Conservation (phyloP, 2,113 vertebrate genomes). For the Pelobates fuscus region DNA sequence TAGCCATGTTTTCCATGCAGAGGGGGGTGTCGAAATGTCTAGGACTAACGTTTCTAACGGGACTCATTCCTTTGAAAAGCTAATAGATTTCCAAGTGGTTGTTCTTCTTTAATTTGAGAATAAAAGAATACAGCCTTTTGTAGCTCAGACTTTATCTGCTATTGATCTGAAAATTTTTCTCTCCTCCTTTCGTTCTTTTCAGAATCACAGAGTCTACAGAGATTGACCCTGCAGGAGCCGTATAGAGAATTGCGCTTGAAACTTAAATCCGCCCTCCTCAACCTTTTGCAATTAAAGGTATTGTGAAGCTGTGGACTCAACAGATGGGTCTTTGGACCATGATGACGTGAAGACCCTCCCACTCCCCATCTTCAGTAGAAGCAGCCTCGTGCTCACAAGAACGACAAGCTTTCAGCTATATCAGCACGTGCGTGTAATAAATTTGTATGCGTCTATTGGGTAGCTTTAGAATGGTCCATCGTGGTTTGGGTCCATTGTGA, state of each 20-base stretch:
- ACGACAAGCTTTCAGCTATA: slow-evolving; percentile 25
- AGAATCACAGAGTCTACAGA: slow-evolving; percentile 75
- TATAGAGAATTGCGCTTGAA: slow-evolving; percentile 69
- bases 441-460: slow-evolving; percentile 9
- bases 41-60: slow-evolving; percentile 69
- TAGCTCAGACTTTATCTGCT: slow-evolving; percentile 66
- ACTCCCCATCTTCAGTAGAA: slow-evolving; percentile 19
- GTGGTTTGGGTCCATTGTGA: background rate
- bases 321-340: slow-evolving; percentile 66
- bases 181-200: slow-evolving; percentile 71
- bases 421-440: slow-evolving; percentile 47
- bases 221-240: slow-evolving; percentile 65
- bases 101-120: slow-evolving; percentile 75
- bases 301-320: slow-evolving; percentile 64
- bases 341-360: slow-evolving; percentile 32
- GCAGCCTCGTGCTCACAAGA: slow-evolving; percentile 10
- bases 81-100: slow-evolving; percentile 76
- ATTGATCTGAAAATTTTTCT: slow-evolving; percentile 68
- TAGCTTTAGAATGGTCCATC: slow-evolving; percentile 1
- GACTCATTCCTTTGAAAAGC: slow-evolving; percentile 75
- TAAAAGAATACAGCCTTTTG: slow-evolving; percentile 81
- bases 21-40: slow-evolving; percentile 57
- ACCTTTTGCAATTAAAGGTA: slow-evolving; percentile 58
- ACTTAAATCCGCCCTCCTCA: slow-evolving; percentile 63
- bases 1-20: background rate